Percentiles rank a stretch among this genome's conserved stretches.
Conservation (phyloP, 2,113 vertebrate species). For the Pedetes capensis region DNA sequence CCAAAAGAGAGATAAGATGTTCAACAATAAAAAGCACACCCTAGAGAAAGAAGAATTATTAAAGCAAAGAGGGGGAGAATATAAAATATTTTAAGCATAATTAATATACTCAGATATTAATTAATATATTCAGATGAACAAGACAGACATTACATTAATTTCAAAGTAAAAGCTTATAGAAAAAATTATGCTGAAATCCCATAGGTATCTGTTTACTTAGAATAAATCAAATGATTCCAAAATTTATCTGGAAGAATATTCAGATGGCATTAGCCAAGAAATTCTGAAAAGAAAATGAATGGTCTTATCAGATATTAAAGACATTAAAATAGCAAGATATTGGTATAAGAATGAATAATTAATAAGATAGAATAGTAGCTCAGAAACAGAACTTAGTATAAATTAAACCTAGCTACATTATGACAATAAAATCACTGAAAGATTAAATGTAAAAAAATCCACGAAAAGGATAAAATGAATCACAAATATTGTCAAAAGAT, state of each 20-base stretch:
- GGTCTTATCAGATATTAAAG: not conserved
- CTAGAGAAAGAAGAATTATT: not conserved
- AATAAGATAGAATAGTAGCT: not conserved
- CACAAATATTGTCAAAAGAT: not conserved
- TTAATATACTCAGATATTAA: not conserved
- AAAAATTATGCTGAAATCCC: not conserved
- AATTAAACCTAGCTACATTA: not conserved
- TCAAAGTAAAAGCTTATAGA: not conserved
- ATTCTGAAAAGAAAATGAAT: not conserved
- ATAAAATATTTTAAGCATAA: no score
- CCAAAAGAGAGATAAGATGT: not conserved
- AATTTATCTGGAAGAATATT: not conserved
- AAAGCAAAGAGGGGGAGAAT: not conserved
- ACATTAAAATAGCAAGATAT: constrained; percentile 8
- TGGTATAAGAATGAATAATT: not conserved
- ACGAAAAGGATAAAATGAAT: no score
- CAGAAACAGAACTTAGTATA: not conserved
- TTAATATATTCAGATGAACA: not conserved
- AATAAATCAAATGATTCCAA: not conserved
- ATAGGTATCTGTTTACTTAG: not conserved
- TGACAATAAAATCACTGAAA: not conserved
- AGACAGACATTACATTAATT: not conserved
- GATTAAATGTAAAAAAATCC: not conserved
- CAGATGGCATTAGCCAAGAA: not conserved
- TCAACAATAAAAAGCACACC: not conserved